phyloP scores from a whole-genome alignment of 2,113 vertebrate genomes.

The Hypanus sabinus region DNA sequence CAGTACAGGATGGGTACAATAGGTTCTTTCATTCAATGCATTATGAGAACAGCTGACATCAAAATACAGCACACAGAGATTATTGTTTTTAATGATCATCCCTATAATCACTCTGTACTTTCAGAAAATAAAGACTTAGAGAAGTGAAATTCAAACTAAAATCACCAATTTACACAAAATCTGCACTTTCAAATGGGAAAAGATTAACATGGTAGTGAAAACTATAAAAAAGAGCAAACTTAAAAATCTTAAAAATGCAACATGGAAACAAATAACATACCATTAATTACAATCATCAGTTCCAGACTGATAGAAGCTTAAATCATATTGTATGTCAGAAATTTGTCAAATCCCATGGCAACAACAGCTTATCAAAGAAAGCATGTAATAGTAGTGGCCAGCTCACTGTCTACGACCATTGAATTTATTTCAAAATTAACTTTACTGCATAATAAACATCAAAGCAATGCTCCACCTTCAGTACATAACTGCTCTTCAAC shows the following conservation, averaged over 20 bases:
- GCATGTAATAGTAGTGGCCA: conserved; percentile 87
- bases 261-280: background rate
- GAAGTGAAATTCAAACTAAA: background rate
- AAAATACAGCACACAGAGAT: background rate
- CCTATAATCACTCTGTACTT: background rate
- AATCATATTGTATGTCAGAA: conserved; percentile 53
- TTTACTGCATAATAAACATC: background rate
- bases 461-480: background rate
- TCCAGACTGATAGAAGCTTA: background rate
- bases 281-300: background rate
- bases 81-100: background rate
- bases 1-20: background rate
- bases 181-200: background rate
- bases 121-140: background rate
- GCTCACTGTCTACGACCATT: conserved; percentile 68
- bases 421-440: background rate
- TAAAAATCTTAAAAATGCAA: background rate
- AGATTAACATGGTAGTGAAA: background rate
- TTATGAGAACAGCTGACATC: background rate
- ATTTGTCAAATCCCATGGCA: conserved; percentile 81
- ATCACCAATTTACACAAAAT: background rate
- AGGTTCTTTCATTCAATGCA: background rate
- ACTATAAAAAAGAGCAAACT: background rate
- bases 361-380: conserved; percentile 77
- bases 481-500: background rate